Evolutionary conservation across 1,140 invertebrate genomes (phyloP), one percentile per base, ranked within the genome.

Genomic region (Nephotettix cincticeps): DNA sequence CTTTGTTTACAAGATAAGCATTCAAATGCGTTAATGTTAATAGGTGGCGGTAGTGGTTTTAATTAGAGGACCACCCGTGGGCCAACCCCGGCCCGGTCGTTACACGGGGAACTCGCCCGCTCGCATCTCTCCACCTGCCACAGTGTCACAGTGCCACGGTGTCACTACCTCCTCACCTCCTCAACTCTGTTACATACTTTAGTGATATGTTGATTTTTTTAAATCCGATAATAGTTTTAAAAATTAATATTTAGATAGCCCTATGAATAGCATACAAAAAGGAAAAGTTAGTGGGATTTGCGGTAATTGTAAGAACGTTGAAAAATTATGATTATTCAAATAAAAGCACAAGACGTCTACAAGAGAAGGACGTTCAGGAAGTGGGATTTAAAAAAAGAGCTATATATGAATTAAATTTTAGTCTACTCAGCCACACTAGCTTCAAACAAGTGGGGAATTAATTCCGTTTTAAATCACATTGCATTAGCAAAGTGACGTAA

Each of bases 1-100:
- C 56, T 61, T 61, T 61, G 56, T 61, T 61, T 61, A 61, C 56
- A 61, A 61, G 56, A 61, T 51, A 51, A 51, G 21, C 56, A 61
- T 61, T 61, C 25, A 61, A 61, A 61, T 61, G 56, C 13, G 23
- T 21, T 61, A 23, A 23, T 23, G 56, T 61, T 61, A 61, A 61
- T 61, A 61, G 56, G 56, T 11, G 56, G 3, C 6, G 47, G 56
- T 14, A 61, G 56, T 54, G 23, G 47, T 61, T 61, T 61, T 61
- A 61, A 61, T 61, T 61, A 61, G 56, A 23, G 23, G 56, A 27
- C 17, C 17, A 19, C 47, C 13, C 13, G 47, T 11, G 47, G 47
- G 47, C 13, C 47, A 11, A 54, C 47, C 47, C 47, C 13, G 21
- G n/a, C n/a, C n/a, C n/a, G n/a, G n/a, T n/a, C n/a, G n/a, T n/a